Evolutionary conservation across 2,888 invertebrate species (phyloP), one percentile per base, ranked within the genome.

Genomic region (Nebria brevicollis): DNA sequence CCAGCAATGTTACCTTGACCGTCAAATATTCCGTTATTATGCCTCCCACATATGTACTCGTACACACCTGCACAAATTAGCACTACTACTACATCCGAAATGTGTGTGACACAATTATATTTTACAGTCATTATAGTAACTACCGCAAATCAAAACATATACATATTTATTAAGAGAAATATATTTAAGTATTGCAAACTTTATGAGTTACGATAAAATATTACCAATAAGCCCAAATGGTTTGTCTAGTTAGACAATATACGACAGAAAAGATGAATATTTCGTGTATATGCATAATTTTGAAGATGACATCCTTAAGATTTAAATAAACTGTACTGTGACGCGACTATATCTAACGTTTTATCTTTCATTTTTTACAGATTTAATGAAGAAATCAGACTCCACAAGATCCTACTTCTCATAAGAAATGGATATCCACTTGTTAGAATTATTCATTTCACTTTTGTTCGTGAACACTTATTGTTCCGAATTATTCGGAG

Each of bases 1-100:
- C 75, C 80, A 80, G 70, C 75, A 54, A 75, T 75, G 80, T 80
- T 80, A 80, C 80, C 80, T 80, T 80, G 80, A 80, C 80, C 80
- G 80, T 41, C 80, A 80, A 78, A 80, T 75, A 79, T 75, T 66
- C 80, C 80, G 80, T 80, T 80, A 80, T 72, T 34, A 20, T 54
- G 64, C 68, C 80, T 80, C 80, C 80, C 66, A 80, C 80, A 80
- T 70, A 70, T 20, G 34, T 70, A 70, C 70, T 34, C 34, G 25
- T 34, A 70, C 26, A 70, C 25, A 70, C 34, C 26, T 70, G 70
- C 20, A 25, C 11, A 70, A 70, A 70, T 70, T 25, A 26, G 25
- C 26, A 34, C 25, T 70, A 26, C 70, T 26, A 70, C 70, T 25
- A 15, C 70, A 70, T 34, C 11, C 25, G 15, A 25, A 70, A 11